Percentiles rank a stretch among this genome's conserved stretches.
Evolutionary conservation across 2,113 vertebrate genomes (phyloP).

Genomic region (Amphiprion ocellaris): DNA sequence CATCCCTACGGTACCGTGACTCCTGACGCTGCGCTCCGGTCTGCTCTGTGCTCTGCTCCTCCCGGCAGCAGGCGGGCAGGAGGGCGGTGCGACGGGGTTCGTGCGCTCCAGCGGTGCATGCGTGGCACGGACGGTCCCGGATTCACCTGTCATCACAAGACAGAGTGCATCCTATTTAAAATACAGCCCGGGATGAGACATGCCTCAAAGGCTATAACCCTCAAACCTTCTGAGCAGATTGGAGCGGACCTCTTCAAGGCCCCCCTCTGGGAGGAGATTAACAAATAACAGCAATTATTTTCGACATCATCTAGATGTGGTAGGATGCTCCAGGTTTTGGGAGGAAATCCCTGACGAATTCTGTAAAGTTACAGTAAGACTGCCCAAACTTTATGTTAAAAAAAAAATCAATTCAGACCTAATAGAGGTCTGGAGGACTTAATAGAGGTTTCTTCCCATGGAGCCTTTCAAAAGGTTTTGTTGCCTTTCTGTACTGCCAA

Average conservation of each 20-base stretch:
- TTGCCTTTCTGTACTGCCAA: conserved; percentile 15
- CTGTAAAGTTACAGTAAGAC: conserved; percentile 5
- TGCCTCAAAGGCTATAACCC: not conserved
- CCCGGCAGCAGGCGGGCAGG: conserved; percentile 55
- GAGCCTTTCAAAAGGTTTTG: conserved; percentile 26
- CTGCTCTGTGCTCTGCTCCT: conserved; percentile 31
- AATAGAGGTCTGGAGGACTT: conserved; percentile 34
- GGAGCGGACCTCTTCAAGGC: not conserved
- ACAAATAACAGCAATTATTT: conserved; percentile 8
- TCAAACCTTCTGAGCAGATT: not conserved
- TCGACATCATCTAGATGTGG: not conserved
- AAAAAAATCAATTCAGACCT: conserved; percentile 39
- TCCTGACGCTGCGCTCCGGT: conserved; percentile 30
- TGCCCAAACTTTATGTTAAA: conserved; percentile 36
- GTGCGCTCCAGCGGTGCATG: conserved; percentile 72
- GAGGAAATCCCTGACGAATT: not conserved
- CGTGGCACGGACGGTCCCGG: conserved; percentile 55
- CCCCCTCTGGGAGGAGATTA: conserved; percentile 4
- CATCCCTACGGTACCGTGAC: conserved; percentile 34
- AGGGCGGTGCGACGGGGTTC: conserved; percentile 66
- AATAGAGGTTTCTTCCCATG: conserved; percentile 38
- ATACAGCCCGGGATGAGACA: not conserved
- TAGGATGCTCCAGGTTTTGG: not conserved
- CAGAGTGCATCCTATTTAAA: conserved; percentile 35
- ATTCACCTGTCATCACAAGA: conserved; percentile 60